Evolutionary conservation across 2,113 vertebrate species (phyloP).

Genomic region (Nyctereutes procyonoides): DNA sequence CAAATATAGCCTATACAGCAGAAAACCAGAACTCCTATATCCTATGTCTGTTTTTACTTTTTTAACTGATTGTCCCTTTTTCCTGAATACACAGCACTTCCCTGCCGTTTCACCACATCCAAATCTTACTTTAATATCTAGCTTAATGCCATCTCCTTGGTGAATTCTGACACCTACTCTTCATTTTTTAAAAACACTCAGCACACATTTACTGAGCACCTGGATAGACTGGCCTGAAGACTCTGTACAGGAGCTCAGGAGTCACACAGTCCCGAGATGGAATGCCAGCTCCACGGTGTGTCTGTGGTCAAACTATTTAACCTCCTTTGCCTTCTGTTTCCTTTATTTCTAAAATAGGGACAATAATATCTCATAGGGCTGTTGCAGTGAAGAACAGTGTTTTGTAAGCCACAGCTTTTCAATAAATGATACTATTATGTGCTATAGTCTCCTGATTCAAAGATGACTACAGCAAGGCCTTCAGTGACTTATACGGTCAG

Average conservation of each 20-base stretch:
- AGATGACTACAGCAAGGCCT: background rate
- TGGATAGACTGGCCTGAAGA: background rate
- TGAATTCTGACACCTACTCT: background rate
- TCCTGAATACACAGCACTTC: background rate
- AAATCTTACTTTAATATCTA: background rate
- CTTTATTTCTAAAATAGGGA: conserved; percentile 17
- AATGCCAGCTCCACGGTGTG: background rate
- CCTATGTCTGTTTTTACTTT: background rate
- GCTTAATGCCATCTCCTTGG: background rate
- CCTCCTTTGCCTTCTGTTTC: background rate
- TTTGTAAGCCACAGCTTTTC: background rate
- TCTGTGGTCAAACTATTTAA: background rate
- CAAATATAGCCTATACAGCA: background rate
- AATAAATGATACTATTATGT: background rate
- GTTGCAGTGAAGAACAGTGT: background rate
- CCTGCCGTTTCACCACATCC: background rate
- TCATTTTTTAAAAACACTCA: background rate
- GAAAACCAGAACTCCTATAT: background rate
- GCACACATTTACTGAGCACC: background rate
- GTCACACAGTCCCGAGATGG: background rate
- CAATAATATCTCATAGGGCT: background rate
- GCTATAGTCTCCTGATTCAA: background rate
- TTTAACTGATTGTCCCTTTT: background rate
- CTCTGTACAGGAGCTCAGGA: background rate
- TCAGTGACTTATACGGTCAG: background rate